Evolutionary conservation across 2,797 vertebrate genomes (phyloP).

Genomic region (Falco columbarius): DNA sequence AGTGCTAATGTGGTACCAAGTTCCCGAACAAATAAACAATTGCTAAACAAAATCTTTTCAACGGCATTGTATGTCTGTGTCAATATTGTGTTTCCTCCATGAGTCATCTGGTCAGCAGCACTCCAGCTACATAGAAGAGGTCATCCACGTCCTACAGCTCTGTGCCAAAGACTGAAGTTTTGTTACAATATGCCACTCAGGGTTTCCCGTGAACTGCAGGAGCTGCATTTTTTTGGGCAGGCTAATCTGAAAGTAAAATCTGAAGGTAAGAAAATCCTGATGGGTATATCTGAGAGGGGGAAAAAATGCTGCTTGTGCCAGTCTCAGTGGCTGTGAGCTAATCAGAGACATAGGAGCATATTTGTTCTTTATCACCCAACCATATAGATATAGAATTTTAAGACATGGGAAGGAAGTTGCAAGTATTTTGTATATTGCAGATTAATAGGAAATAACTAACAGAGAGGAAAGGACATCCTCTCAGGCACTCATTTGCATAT

Average conservation of each 20-base stretch:
- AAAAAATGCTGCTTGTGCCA: neutral
- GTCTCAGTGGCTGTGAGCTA: neutral
- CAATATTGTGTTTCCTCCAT: neutral
- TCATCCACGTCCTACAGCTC: constrained; percentile 25
- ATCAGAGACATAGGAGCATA: neutral
- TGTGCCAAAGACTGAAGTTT: neutral
- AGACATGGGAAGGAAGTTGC: neutral
- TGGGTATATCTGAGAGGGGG: neutral
- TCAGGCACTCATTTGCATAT: neutral
- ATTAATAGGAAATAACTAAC: neutral
- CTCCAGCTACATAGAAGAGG: neutral
- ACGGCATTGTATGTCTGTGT: constrained; percentile 38
- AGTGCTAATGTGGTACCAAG: constrained; percentile 53
- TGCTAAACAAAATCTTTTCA: constrained; percentile 59
- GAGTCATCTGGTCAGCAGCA: constrained; percentile 52
- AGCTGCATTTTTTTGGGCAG: constrained; percentile 4
- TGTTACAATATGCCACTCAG: neutral
- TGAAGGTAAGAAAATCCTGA: constrained; percentile 31
- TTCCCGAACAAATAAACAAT: constrained; percentile 60
- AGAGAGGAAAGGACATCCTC: rapidly evolving
- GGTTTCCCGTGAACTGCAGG: neutral
- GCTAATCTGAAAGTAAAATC: neutral
- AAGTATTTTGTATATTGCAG: neutral
- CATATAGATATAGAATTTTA: neutral
- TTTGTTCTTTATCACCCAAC: neutral